Evolutionary conservation across 2,113 vertebrate genomes (phyloP).

Genomic region (Crypturellus undulatus): DNA sequence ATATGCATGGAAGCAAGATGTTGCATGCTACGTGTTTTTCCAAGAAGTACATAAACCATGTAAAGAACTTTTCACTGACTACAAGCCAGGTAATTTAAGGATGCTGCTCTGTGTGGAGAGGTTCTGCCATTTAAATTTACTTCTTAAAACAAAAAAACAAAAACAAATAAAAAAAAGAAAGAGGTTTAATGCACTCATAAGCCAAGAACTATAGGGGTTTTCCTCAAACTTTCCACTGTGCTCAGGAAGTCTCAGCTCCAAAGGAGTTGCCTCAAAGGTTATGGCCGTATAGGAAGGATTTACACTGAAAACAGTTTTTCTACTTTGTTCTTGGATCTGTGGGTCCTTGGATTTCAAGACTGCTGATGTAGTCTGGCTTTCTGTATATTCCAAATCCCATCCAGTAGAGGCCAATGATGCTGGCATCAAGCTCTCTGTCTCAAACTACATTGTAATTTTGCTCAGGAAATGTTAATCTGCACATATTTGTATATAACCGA

Average conservation of each 20-base stretch:
- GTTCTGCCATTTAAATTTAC: conserved; percentile 20
- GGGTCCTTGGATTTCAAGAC: conserved; percentile 7
- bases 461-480: neutral
- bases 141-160: neutral
- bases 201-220: conserved; percentile 28
- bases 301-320: conserved; percentile 23
- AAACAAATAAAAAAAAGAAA: neutral
- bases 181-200: neutral
- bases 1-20: conserved; percentile 37
- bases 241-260: conserved; percentile 41
- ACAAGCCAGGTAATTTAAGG: conserved; percentile 6
- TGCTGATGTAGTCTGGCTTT: conserved; percentile 4
- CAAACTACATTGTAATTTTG: neutral
- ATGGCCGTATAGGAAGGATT: neutral
- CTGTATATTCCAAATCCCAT: neutral
- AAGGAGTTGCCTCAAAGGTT: conserved; percentile 39
- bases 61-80: conserved; percentile 29
- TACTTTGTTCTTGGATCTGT: conserved; percentile 5
- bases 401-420: neutral
- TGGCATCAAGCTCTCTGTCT: neutral
- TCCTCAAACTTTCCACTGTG: conserved; percentile 42
- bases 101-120: neutral
- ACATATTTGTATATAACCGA: neutral
- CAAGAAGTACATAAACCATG: neutral
- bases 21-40: conserved; percentile 8